phyloP scores from a whole-genome alignment of 2,113 vertebrate species.

The Dromiciops gliroides region DNA sequence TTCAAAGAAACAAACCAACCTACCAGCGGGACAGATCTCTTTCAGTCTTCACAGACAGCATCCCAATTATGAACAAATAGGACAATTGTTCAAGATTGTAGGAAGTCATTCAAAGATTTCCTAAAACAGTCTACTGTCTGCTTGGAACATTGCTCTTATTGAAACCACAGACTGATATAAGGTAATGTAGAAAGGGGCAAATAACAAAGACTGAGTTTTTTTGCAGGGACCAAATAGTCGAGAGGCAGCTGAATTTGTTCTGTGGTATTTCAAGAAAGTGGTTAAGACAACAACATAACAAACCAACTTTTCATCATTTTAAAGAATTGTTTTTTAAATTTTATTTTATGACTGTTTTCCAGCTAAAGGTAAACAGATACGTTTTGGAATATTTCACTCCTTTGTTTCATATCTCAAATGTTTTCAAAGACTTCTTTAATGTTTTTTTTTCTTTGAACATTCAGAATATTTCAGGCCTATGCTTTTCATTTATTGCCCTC shows the following conservation, averaged over 20 bases:
- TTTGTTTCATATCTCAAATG: conserved; percentile 7
- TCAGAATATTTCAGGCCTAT: background rate
- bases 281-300: background rate
- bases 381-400: background rate
- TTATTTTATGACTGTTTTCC: background rate
- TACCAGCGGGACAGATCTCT: accelerated
- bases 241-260: background rate
- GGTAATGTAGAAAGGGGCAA: background rate
- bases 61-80: background rate
- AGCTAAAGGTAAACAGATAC: background rate
- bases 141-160: background rate
- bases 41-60: background rate
- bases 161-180: background rate
- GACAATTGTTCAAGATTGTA: background rate
- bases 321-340: background rate
- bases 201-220: background rate
- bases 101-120: background rate
- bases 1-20: background rate
- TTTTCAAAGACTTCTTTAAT: conserved; percentile 26
- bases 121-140: background rate
- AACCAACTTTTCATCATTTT: background rate
- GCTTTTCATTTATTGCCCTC: background rate
- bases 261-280: background rate
- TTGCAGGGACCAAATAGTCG: background rate
- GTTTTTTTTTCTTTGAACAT: background rate